Evolutionary conservation across 1,140 invertebrate species (phyloP).

Genomic region (Kradibia gibbosae): DNA sequence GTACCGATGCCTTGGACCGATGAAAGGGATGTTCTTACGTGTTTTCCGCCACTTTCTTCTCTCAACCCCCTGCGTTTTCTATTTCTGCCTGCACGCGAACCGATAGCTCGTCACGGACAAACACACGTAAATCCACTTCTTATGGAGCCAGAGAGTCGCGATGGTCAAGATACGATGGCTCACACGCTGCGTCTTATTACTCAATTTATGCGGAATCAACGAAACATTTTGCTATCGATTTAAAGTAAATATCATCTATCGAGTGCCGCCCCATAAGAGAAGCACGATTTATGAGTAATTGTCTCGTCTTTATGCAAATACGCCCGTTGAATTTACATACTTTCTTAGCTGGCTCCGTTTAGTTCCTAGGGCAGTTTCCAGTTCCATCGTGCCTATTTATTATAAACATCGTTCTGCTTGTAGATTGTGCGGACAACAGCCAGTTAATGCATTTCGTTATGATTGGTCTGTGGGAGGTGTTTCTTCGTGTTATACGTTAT

Average conservation of each 20-base stretch:
- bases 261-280: neutral
- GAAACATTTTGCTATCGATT: neutral
- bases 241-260: too few species aligned
- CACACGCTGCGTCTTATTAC: neutral
- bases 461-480: neutral
- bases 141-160: too few species aligned
- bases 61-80: too few species aligned
- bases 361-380: neutral
- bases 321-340: neutral
- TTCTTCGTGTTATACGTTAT: neutral
- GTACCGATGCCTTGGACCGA: neutral
- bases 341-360: neutral
- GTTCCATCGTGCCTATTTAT: neutral
- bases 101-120: too few species aligned
- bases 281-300: neutral
- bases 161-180: neutral
- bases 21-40: too few species aligned
- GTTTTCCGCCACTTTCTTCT: too few species aligned
- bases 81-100: too few species aligned
- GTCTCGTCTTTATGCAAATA: constrained; percentile 13
- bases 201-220: neutral
- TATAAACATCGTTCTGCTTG: neutral
- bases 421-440: neutral
- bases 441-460: neutral
- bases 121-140: too few species aligned